Evolutionary conservation across 2,888 invertebrate genomes (phyloP).

Genomic region (Erebia palarica): DNA sequence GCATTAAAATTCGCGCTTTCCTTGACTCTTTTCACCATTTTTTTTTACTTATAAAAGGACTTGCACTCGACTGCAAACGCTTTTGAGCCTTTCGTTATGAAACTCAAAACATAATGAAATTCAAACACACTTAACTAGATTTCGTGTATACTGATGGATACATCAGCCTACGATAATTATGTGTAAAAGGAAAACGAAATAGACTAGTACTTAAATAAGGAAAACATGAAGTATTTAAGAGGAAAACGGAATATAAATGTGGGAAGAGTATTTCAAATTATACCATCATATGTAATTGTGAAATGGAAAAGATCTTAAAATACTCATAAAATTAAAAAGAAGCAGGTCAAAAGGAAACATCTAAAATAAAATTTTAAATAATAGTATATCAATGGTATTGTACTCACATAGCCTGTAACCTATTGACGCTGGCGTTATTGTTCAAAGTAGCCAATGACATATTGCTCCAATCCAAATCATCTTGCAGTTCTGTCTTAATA

Average conservation of each 20-base stretch:
- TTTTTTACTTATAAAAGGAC: not conserved
- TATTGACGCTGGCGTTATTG: conserved; percentile 65
- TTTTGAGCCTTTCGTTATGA: not conserved
- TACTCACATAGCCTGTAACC: conserved; percentile 74
- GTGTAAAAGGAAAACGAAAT: too few species aligned
- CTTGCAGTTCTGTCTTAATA: conserved; percentile 77
- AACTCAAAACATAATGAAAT: not conserved
- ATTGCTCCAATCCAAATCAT: conserved; percentile 76
- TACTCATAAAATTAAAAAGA: not conserved
- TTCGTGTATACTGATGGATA: too few species aligned
- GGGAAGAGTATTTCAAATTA: not conserved
- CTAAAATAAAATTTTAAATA: not conserved
- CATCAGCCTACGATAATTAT: too few species aligned
- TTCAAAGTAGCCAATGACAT: conserved; percentile 76
- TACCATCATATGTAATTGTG: not conserved
- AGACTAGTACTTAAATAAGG: too few species aligned
- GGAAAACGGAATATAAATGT: not conserved
- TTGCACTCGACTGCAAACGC: not conserved
- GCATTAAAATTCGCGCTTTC: not conserved
- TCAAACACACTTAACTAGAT: not conserved
- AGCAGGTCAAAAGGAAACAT: conserved; percentile 50
- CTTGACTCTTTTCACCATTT: not conserved
- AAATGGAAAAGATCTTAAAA: not conserved
- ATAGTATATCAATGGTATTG: conserved; percentile 9
- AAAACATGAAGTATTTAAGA: too few species aligned